A percentile compares a stretch with the other conserved stretches of the same genome.
Conservation (phyloP, 2,113 vertebrate species). For the Sinocyclocheilus maitianheensis region DNA sequence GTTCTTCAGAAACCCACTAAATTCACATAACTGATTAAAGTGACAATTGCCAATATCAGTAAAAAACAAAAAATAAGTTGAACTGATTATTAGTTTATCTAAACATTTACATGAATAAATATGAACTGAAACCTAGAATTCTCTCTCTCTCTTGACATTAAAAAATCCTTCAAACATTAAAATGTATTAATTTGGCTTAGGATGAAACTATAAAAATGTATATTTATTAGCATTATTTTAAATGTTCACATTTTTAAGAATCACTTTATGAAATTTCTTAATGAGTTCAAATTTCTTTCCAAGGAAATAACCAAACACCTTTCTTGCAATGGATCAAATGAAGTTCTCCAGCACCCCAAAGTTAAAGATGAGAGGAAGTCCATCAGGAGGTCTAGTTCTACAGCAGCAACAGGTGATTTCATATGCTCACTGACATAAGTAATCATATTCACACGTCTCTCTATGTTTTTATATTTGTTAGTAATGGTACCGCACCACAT, state of each 20-base stretch:
- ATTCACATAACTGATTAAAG: no score
- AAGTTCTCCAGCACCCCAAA: background rate
- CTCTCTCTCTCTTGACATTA: no score
- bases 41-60: background rate
- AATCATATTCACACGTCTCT: background rate
- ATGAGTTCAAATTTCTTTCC: background rate
- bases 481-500: background rate
- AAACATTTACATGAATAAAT: background rate
- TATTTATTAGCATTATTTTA: background rate
- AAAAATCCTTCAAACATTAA: background rate
- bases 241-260: no score
- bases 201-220: no score
- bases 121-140: background rate
- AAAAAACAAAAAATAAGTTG: no score
- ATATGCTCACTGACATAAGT: background rate
- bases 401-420: conserved; percentile 15
- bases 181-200: background rate
- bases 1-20: no score
- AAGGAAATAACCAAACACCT: background rate
- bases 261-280: background rate
- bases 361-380: conserved; percentile 45
- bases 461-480: background rate
- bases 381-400: conserved; percentile 31
- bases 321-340: background rate
- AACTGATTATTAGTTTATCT: background rate